Evolutionary conservation across 92 coral and sea anemone genomes (phyloP), one percentile per base, ranked within the genome.

Genomic region (Virgularia gustaviana): DNA sequence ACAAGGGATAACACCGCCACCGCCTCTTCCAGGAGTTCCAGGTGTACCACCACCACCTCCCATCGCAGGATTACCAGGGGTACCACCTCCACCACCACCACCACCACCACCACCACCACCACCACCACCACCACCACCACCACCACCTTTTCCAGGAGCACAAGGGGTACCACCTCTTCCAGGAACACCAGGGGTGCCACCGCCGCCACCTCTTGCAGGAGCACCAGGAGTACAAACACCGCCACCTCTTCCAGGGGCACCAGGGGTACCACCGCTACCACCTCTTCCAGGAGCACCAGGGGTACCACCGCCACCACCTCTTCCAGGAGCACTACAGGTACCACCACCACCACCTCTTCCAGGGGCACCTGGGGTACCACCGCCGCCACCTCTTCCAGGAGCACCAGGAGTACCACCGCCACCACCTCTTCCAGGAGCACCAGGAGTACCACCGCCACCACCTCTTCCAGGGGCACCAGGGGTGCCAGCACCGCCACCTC

Each of bases 371-470:
- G 90, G 87, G 0, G 85, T 63, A 0, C 88, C 96, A 15, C 88
- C 90, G 0, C 89, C 96, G 0, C 91, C 96, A 0, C 91, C 94
- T 41, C 65, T 67, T 25, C 82, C 85, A 60, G 72, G 77, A 6
- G 27, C 64, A 29, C 67, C 75, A 2, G 89, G 83, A 4, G 78
- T 83, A 7, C 91, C 91, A 0, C 96, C 90, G 0, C 91, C 96
- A 20, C 96, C 92, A 15, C 83, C 89, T 36, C 66, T 79, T 62
- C 84, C 86, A 16, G 88, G 86, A 27, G 72, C 34, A 18, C 81
- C 87, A 3, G 84, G 87, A 3, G 72, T 74, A 13, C 90, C 97
- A n/a, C 95, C 95, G 25, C 97, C 87, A 6, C 85, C 85, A 4
- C 79, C 79, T 24, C 68, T 80, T 9, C 79, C 79, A 12, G 80